Evolutionary conservation across 2,888 invertebrate genomes (phyloP), one percentile per base, ranked within the genome.

Genomic region (Caenorhabditis virilis): DNA sequence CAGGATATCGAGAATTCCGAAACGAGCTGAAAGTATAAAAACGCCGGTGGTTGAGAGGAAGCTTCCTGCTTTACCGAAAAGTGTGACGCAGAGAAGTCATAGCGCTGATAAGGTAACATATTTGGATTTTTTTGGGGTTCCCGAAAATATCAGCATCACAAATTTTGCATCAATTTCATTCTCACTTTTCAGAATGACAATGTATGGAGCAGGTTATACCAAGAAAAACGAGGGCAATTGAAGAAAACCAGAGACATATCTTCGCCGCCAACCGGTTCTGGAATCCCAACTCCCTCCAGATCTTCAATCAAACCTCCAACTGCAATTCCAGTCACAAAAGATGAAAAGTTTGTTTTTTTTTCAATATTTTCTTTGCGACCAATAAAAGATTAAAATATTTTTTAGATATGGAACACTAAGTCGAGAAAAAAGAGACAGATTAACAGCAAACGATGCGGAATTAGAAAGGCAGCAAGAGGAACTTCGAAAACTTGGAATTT

Each of bases 141-240:
- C n/a, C n/a, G n/a, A n/a, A n/a, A n/a, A n/a, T n/a, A n/a, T n/a
- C n/a, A n/a, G n/a, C n/a, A n/a, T n/a, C n/a, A n/a, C n/a, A n/a
- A n/a, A n/a, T n/a, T n/a, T n/a, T n/a, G n/a, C n/a, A n/a, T n/a
- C n/a, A n/a, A n/a, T n/a, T n/a, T n/a, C n/a, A n/a, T n/a, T n/a
- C n/a, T n/a, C n/a, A n/a, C n/a, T 36, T 49, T 50, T 16, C 51
- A 72, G 64, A 66, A 60, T 27, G 60, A 66, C 15, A 66, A 67
- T 33, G 73, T 76, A 22, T 76, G 76, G 76, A 69, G 67, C 45
- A 45, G 76, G 18, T 54, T 76, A 48, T 76, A 76, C 42, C 73
- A 70, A 39, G 76, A 76, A 55, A 76, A 76, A 59, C 71, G 72
- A 23, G 70, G 73, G 2, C 58, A 65, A 15, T 43, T 76, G 42